Evolutionary conservation across 2,113 vertebrate genomes (phyloP), one percentile per base, ranked within the genome.

Genomic region (Stercorarius parasiticus): DNA sequence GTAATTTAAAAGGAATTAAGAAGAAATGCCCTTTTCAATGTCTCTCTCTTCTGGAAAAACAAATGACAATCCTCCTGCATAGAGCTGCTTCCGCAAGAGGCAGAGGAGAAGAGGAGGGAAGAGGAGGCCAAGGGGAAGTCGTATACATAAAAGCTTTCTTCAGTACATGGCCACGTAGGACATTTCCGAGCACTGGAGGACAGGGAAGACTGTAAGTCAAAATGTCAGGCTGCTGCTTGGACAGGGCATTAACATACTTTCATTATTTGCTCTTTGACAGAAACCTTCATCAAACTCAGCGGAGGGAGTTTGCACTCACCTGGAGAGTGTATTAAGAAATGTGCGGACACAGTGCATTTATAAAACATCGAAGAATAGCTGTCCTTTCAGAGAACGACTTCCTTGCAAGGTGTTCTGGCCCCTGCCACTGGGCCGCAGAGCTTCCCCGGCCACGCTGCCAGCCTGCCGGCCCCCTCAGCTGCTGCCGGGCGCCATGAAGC

Each of bases 351-450:
- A 50, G 61, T 0, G 5, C n/a, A 26, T 49, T 76, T 43, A 50
- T n/a, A 83, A 43, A 82, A 11, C 52, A 19, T 5, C 25, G 47
- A 43, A 87, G 42, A 92, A 61, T 12, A 34, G 1, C 5, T 3
- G 10, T 50, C n/a, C n/a, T 69, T 64, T 6, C 40, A 2, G 18
- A 34, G 27, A 67, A 13, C 0, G 0, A 16, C 21, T 30, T 49
- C 19, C 52, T 43, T 20, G 36, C 32, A 27, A 17, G 0, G 0
- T 3, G 45, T n/a, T 15, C 16, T 3, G 7, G 36, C 16, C 45
- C 36, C 65, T 50, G 64, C 32, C 69, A 32, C 8, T 0, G 0
- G 29, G 55, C 34, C 2, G 3, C 32, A 43, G 36, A 38, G 36
- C 34, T 2, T 26, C 6, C 27, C 27, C 1, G 2, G 76, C 42